Conservation (phyloP, 1,140 invertebrate species). For the Reticulitermes speratus region DNA sequence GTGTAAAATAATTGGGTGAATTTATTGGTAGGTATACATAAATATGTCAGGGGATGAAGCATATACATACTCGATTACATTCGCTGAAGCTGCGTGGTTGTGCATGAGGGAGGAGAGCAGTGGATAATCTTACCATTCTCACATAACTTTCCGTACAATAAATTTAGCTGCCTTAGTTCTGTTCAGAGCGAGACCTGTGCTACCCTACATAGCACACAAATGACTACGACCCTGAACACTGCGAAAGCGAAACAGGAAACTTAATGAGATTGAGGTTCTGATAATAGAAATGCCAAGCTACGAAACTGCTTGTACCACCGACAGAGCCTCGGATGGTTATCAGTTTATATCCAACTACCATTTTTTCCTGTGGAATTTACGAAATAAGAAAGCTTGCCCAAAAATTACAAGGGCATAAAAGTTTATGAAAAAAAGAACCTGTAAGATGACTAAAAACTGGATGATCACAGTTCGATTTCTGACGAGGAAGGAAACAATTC, state of each 20-base stretch:
- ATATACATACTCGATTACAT: background rate
- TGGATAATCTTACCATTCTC: background rate
- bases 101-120: background rate
- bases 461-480: too few species aligned
- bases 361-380: too few species aligned
- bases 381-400: too few species aligned
- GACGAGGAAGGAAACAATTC: too few species aligned
- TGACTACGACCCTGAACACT: background rate
- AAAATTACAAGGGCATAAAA: too few species aligned
- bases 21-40: constrained; percentile 1
- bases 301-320: too few species aligned
- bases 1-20: background rate
- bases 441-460: too few species aligned
- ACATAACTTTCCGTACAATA: background rate
- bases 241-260: background rate
- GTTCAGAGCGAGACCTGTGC: background rate
- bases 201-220: background rate
- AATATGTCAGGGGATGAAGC: background rate
- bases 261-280: background rate
- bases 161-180: background rate
- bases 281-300: too few species aligned
- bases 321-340: too few species aligned
- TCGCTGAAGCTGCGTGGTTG: background rate
- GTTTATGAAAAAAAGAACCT: too few species aligned
- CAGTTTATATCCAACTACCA: too few species aligned